These are phyloP conservation scores for Agriotes lineatus DNA, from an alignment of 2,888 invertebrate species.

Conservation along the genomic window DNA sequence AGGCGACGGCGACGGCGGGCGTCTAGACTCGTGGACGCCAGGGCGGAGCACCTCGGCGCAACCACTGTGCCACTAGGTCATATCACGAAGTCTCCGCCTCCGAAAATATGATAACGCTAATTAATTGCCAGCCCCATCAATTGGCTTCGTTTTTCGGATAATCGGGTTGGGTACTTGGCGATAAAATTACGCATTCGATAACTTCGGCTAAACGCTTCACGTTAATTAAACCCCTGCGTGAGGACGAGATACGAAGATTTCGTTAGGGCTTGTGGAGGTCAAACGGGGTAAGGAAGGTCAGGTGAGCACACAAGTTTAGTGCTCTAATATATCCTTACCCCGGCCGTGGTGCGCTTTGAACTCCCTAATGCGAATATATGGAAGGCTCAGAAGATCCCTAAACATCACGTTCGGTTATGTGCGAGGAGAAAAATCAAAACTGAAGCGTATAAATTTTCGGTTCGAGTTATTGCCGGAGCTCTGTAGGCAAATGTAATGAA, in stretches of 20 bases:
- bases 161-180: constrained; percentile 1
- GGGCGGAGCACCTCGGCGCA: constrained; percentile 57
- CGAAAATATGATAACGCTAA: constrained; percentile 13
- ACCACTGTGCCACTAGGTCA: constrained; percentile 59
- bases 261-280: constrained; percentile 32
- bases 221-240: constrained; percentile 16
- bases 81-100: constrained; percentile 18
- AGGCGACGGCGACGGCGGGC: constrained; percentile 59
- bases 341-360: constrained; percentile 6
- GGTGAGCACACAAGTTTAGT: constrained; percentile 40
- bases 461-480: constrained; percentile 9
- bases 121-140: constrained; percentile 10
- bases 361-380: constrained; percentile 47
- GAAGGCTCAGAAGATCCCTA: constrained; percentile 23
- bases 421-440: constrained; percentile 8
- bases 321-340: constrained; percentile 38
- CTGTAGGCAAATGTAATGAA: constrained; percentile 8
- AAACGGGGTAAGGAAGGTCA: constrained; percentile 42
- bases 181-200: constrained; percentile 16
- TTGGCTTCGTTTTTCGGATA: constrained; percentile 11
- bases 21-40: constrained; percentile 64
- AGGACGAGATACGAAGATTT: constrained; percentile 21
- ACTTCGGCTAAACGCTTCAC: constrained; percentile 14
- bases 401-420: constrained; percentile 24
- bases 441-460: constrained; percentile 14